Base-by-base conservation (phyloP, 2,888 invertebrate genomes). In the Drosophila siamana region DNA sequence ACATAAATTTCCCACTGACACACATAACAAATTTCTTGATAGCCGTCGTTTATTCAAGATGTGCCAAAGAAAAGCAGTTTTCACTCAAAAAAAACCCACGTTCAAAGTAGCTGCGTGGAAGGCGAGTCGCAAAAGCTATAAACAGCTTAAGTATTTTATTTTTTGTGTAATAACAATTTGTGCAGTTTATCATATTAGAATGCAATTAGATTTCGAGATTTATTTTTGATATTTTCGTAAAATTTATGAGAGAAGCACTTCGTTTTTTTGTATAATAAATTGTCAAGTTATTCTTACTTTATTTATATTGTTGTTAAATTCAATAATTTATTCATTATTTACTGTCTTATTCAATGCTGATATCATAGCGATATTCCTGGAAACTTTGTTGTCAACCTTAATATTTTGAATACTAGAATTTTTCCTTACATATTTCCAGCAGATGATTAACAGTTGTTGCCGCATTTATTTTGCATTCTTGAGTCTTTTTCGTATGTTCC, bases 1-100 rank as follows among this genome's bases (percentile, higher is more conserved):
- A 64, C 87, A 86, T 86, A 84, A 84, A 82, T 86, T 60, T 67
- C 55, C 30, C 8, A 55, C 59, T 43, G 46, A 69, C 62, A 72
- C 69, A 70, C 60, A 68, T 38, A 69, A 62, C 69, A 63, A 79
- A 75, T 69, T 69, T 46, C 26, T 60, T 62, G 68, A 60, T 79
- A 52, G 56, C 15, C 62, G 44, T 63, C 72, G 64, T 79, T 73
- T 66, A 86, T 86, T 76, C 51, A 46, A 44, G 70, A 61, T 57
- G 57, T 74, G 73, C 47, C 50, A 46, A 24, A 52, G 30, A 28
- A 62, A 71, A 62, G 48, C 59, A 41, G 28, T n/a, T 36, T 70
- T 56, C 50, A 60, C 64, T 69, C 15, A 19, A 7, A 33, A 38
- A 62, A 56, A 26, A 60, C 22, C 11, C 54, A 13, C 30, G 9